A percentile compares a stretch with the other conserved stretches of the same genome.
phyloP scores from a whole-genome alignment of 2,113 vertebrate species.

The Tylochromis polylepis region DNA sequence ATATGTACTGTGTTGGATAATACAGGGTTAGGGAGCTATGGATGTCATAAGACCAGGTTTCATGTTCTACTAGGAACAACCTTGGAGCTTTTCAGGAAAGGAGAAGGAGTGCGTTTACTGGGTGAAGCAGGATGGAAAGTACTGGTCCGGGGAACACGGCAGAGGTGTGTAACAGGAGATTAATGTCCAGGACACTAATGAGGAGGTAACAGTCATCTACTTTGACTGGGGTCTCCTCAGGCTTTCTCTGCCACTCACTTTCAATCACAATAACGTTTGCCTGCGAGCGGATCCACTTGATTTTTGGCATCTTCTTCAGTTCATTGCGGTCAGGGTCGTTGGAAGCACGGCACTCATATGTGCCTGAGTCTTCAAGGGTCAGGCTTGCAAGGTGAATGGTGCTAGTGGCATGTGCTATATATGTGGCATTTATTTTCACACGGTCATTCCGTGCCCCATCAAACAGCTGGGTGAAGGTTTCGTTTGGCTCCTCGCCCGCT shows the following conservation, averaged over 20 bases:
- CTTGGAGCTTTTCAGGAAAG: constrained; percentile 13
- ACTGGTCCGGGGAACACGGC: constrained; percentile 53
- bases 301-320: constrained; percentile 85
- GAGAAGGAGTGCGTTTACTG: constrained; percentile 33
- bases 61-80: constrained; percentile 18
- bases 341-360: constrained; percentile 92
- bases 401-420: constrained; percentile 83
- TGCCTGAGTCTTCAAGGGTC: constrained; percentile 79
- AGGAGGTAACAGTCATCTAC: constrained; percentile 19
- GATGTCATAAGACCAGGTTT: constrained; percentile 9
- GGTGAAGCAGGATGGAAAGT: constrained; percentile 28
- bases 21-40: not conserved
- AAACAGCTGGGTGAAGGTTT: constrained; percentile 81
- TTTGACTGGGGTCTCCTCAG: constrained; percentile 23
- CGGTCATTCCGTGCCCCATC: constrained; percentile 82
- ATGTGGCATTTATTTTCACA: constrained; percentile 85
- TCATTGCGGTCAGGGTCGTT: constrained; percentile 92
- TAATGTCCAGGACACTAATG: constrained; percentile 44
- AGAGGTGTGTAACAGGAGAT: constrained; percentile 59
- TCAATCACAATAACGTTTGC: constrained; percentile 90
- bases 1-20: not conserved
- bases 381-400: constrained; percentile 79
- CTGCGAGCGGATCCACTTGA: constrained; percentile 96
- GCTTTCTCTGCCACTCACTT: constrained; percentile 82
- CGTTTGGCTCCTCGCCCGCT: constrained; percentile 77